These are phyloP conservation scores for Myiotriccus ornatus DNA, from an alignment of 2,797 vertebrate genomes.

Conservation along the genomic window DNA sequence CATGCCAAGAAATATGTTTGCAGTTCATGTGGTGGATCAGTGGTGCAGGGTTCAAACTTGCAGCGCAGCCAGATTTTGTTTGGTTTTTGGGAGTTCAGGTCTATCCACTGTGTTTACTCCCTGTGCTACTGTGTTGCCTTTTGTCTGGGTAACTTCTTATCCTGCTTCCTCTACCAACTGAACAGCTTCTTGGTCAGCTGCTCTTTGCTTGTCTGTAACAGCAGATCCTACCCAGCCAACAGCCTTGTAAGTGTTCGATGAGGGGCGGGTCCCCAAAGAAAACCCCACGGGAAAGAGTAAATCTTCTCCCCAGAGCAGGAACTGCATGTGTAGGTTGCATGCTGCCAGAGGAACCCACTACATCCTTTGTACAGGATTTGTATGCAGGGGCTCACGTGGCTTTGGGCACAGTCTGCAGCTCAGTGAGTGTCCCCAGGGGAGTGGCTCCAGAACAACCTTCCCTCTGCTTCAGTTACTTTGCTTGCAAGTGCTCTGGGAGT, in stretches of 20 bases:
- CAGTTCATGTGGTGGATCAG: background rate
- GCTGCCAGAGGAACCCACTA: background rate
- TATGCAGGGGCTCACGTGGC: background rate
- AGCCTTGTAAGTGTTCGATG: background rate
- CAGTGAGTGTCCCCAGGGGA: too few relatives aligned
- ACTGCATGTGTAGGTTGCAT: fast-evolving
- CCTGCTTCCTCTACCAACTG: background rate
- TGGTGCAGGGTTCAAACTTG: background rate
- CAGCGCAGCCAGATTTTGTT: background rate
- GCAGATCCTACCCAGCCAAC: background rate
- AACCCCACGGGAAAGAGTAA: background rate
- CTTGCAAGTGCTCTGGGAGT: background rate
- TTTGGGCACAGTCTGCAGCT: background rate
- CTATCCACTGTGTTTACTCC: fast-evolving
- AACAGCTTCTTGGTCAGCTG: background rate
- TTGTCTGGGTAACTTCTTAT: background rate
- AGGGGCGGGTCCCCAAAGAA: background rate
- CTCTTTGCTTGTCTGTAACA: background rate
- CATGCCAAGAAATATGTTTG: background rate
- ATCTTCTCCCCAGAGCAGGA: background rate
- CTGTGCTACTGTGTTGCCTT: fast-evolving
- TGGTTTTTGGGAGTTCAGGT: background rate
- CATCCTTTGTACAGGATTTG: background rate
- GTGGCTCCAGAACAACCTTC: too few relatives aligned
- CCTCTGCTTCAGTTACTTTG: background rate